Base-by-base conservation (phyloP, 2,888 invertebrate species). In the Andrena bucephala region DNA sequence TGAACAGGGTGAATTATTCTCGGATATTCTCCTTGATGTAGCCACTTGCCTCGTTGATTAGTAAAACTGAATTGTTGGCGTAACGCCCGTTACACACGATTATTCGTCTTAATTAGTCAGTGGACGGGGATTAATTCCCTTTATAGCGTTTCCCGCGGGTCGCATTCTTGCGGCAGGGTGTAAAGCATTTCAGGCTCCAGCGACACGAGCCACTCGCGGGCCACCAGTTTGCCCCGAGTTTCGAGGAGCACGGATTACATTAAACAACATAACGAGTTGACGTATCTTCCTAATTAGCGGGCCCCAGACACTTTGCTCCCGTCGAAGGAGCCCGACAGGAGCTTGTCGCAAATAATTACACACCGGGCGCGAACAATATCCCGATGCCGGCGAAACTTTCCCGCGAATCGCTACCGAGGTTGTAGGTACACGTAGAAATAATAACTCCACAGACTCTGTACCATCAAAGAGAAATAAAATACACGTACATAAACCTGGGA, bases 61-160 rank as follows among this genome's bases (percentile, higher is more conserved):
- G 29, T 69, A 72, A 76, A 73, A 77, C 59, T 73, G 81, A 77
- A 80, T 77, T 65, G 68, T 69, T 29, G 54, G 13, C 52, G 54
- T 62, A 77, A 69, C 42, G 50, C 13, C 27, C 48, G 42, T 66
- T 81, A 63, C 67, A 77, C 78, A 48, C 75, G 76, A 87, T 87
- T 85, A 82, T 81, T 84, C 77, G 71, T 84, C 84, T 84, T 86
- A 87, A 85, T 87, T 87, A 81, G 73, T 77, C 81, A 67, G 74
- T 60, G 66, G 81, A 75, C 71, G 75, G 57, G 82, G 85, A 87
- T 86, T 87, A 87, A 87, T 87, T 85, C 85, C 81, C 84, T 84
- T 79, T 79, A 42, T 50, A 59, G 67, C 65, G 36, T 76, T 62
- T 52, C 77, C 71, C 77, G 69, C 48, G 78, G 80, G 83, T 82